Evolutionary conservation across 2,113 vertebrate species (phyloP).

Genomic region (Callionymus lyra): DNA sequence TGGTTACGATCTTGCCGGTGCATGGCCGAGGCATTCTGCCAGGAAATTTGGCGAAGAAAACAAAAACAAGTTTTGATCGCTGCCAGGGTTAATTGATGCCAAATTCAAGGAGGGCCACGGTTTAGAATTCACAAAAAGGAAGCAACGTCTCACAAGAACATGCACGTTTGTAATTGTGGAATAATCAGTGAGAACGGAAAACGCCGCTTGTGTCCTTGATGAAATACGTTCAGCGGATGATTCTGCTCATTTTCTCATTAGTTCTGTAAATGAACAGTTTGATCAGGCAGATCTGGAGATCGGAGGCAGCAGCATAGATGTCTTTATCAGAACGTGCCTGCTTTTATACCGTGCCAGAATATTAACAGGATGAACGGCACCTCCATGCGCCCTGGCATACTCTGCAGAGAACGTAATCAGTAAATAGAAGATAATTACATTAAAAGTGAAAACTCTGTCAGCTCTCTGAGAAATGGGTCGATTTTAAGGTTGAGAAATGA

Average conservation of each 20-base stretch:
- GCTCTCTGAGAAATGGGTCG: no score
- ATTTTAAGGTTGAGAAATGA: no score
- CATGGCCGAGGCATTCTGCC: slow-evolving; percentile 44
- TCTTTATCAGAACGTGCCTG: slow-evolving; percentile 19
- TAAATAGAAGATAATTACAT: no score
- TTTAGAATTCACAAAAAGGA: not conserved
- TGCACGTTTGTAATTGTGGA: slow-evolving; percentile 10
- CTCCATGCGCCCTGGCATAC: not conserved
- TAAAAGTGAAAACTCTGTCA: no score
- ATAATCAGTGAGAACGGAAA: slow-evolving; percentile 8
- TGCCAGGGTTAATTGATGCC: slow-evolving; percentile 15
- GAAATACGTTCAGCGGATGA: slow-evolving; percentile 22
- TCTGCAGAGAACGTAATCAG: no score
- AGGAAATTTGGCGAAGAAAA: slow-evolving; percentile 44
- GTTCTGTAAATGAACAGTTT: slow-evolving; percentile 33
- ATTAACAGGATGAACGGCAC: slow-evolving; percentile 8
- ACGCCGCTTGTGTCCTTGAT: slow-evolving; percentile 12
- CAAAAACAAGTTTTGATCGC: slow-evolving; percentile 30
- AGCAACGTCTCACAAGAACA: not conserved
- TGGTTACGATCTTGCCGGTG: slow-evolving; percentile 37
- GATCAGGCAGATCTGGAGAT: slow-evolving; percentile 18
- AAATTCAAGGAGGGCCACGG: no score
- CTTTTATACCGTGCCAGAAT: slow-evolving; percentile 5
- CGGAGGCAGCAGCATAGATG: slow-evolving; percentile 9
- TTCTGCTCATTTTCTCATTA: slow-evolving; percentile 37